Evolutionary conservation across 1,140 invertebrate species (phyloP), one percentile per base, ranked within the genome.

Genomic region (Chionoecetes opilio): DNA sequence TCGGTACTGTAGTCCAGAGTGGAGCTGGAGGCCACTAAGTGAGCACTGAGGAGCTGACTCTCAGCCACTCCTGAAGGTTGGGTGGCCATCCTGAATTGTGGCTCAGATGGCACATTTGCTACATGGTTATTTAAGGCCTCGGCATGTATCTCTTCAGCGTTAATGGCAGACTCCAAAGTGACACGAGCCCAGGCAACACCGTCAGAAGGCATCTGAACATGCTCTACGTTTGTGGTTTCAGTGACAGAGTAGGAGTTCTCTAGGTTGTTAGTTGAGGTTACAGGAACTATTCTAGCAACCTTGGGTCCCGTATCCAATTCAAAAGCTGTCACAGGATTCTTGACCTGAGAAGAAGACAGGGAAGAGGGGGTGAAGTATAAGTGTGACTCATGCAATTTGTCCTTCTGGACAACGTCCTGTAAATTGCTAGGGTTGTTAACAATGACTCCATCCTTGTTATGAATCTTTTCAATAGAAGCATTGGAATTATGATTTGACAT

Each of bases 281-380:
- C 93, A 31, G 93, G 93, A 89, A 89, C 93, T 32, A 63, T 82
- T 34, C 38, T 94, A 89, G 63, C 38, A 94, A 94, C 93, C 87
- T 82, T 32, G 34, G 63, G 41, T 32, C 82, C 87, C 82, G 17
- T 94, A 82, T 94, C 87, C 86, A 75, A 90, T 94, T 94, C 86
- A 38, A 41, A 94, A 41, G 93, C 75, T 38, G 93, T 94, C 82
- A 75, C 63, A 35, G 75, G 86, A 63, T 88, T 94, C 93, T 90
- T 63, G 35, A 88, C 93, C 93, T 94, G 93, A 35, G 93, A 90
- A 94, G 93, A 88, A 94, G 35, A 94, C 89, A 94, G 46, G 87
- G 87, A 17, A 90, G 34, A 90, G 53, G 93, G 31, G 84, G 85
- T 93, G 21, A 88, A 87, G 89, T 32, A 63, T 94, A 87, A 84